Evolutionary conservation across 1,140 invertebrate species (phyloP).

Genomic region (Mactra quadrangularis): DNA sequence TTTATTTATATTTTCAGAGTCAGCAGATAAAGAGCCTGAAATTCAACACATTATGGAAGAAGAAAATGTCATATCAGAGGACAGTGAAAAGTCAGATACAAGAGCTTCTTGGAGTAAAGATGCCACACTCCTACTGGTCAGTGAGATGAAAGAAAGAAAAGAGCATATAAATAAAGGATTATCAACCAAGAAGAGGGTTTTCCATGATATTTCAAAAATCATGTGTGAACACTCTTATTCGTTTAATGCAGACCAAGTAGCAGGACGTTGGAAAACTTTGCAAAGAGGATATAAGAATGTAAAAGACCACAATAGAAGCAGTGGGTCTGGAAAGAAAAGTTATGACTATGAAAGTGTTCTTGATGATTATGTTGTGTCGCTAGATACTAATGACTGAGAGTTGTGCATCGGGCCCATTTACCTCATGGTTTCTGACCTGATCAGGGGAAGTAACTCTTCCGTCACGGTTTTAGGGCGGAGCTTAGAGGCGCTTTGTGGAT

Average conservation of each 20-base stretch:
- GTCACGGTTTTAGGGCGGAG: too few species aligned
- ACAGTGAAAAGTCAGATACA: slow-evolving; percentile 8
- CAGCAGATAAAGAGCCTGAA: slow-evolving; percentile 5
- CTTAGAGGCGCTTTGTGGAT: too few species aligned
- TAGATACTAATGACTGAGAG: too few species aligned
- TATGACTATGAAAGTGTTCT: slow-evolving; percentile 17
- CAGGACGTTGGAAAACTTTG: slow-evolving; percentile 13
- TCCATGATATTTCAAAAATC: slow-evolving; percentile 1
- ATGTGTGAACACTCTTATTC: not conserved
- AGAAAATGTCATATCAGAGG: not conserved
- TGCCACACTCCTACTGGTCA: not conserved
- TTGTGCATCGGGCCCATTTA: too few species aligned
- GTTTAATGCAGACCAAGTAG: slow-evolving; percentile 1
- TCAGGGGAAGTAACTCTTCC: too few species aligned
- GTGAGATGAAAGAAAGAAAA: not conserved
- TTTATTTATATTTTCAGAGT: slow-evolving; percentile 9
- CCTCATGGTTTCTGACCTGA: too few species aligned
- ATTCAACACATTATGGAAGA: not conserved
- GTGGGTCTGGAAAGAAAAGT: not conserved
- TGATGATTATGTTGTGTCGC: too few species aligned
- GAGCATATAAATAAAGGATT: slow-evolving; percentile 7
- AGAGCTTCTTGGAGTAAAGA: not conserved
- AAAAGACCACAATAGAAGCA: slow-evolving; percentile 10
- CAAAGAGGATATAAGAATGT: slow-evolving; percentile 17
- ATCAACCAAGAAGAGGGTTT: slow-evolving; percentile 11